Evolutionary conservation across 2,113 vertebrate species (phyloP).

Genomic region (Pitta sordida): DNA sequence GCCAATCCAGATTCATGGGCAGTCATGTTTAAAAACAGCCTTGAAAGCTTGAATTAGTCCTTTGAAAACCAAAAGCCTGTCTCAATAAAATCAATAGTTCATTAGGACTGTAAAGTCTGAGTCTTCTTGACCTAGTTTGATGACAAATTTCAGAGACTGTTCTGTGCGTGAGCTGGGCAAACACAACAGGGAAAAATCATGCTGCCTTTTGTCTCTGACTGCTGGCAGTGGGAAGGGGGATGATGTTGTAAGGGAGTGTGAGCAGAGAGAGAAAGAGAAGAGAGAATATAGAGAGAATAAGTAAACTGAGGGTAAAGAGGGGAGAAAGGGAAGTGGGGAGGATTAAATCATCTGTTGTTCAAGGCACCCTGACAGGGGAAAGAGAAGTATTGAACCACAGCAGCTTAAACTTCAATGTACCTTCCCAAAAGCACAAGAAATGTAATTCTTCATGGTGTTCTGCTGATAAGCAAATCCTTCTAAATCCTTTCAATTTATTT

Average conservation of each 20-base stretch:
- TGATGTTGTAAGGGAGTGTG: neutral
- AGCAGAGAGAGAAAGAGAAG: neutral
- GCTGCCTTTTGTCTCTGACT: conserved; percentile 53
- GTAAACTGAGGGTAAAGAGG: neutral
- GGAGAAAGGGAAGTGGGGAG: conserved; percentile 16
- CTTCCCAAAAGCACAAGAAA: conserved; percentile 76
- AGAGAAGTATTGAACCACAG: conserved; percentile 77
- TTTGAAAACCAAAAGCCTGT: conserved; percentile 32
- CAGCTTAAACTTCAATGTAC: conserved; percentile 82
- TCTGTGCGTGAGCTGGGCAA: neutral
- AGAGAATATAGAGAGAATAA: neutral
- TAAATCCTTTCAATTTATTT: conserved; percentile 88
- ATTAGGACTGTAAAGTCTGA: conserved; percentile 56
- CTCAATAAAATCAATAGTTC: conserved; percentile 50
- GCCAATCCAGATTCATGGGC: neutral
- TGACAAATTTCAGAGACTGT: conserved; percentile 19
- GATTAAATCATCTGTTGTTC: conserved; percentile 75
- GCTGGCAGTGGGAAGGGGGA: conserved; percentile 24
- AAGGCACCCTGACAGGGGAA: conserved; percentile 73
- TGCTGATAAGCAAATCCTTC: conserved; percentile 86
- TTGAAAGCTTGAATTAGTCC: conserved; percentile 55
- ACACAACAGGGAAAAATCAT: neutral
- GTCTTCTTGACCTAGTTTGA: conserved; percentile 12
- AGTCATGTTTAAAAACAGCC: conserved; percentile 30
- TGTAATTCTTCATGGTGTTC: conserved; percentile 75